These are phyloP conservation scores for Leptogaster cylindrica DNA, from an alignment of 2,888 invertebrate species.

Conservation along the genomic window DNA sequence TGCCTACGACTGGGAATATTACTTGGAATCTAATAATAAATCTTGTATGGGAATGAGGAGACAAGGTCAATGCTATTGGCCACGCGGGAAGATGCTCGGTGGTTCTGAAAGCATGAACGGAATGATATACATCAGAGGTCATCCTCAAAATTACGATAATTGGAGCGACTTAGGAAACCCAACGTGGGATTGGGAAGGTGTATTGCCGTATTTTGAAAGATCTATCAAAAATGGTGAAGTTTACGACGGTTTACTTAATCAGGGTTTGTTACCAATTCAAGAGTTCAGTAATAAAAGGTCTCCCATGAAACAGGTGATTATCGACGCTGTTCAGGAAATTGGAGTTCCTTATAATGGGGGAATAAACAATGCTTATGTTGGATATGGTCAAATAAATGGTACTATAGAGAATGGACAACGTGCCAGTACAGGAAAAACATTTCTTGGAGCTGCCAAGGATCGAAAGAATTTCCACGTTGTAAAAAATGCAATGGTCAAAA, in stretches of 20 bases:
- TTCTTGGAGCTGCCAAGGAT: slow-evolving; percentile 62
- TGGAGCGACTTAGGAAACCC: slow-evolving; percentile 69
- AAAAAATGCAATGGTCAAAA: slow-evolving; percentile 44
- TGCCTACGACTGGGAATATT: slow-evolving; percentile 54
- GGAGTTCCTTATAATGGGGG: slow-evolving; percentile 66
- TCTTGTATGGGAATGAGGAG: slow-evolving; percentile 51
- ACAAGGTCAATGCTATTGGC: slow-evolving; percentile 63
- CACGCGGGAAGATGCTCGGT: slow-evolving; percentile 70
- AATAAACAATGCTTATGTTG: slow-evolving; percentile 71
- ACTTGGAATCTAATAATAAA: slow-evolving; percentile 51
- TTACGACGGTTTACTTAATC: slow-evolving; percentile 45
- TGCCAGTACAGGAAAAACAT: slow-evolving; percentile 80
- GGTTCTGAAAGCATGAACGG: slow-evolving; percentile 71
- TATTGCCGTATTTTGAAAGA: slow-evolving; percentile 81
- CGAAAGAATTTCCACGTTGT: slow-evolving; percentile 47
- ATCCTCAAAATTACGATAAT: slow-evolving; percentile 68
- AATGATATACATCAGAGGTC: slow-evolving; percentile 71
- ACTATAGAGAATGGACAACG: slow-evolving; percentile 75
- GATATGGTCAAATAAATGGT: slow-evolving; percentile 74
- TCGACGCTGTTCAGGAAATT: slow-evolving; percentile 67
- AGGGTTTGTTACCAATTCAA: slow-evolving; percentile 63
- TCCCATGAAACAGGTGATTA: slow-evolving; percentile 33
- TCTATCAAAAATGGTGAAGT: slow-evolving; percentile 62
- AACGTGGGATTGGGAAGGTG: slow-evolving; percentile 77
- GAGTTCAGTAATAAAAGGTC: slow-evolving; percentile 60